These are phyloP conservation scores for Cavia aperea DNA, from an alignment of 2,113 vertebrate genomes.

Conservation along the genomic window DNA sequence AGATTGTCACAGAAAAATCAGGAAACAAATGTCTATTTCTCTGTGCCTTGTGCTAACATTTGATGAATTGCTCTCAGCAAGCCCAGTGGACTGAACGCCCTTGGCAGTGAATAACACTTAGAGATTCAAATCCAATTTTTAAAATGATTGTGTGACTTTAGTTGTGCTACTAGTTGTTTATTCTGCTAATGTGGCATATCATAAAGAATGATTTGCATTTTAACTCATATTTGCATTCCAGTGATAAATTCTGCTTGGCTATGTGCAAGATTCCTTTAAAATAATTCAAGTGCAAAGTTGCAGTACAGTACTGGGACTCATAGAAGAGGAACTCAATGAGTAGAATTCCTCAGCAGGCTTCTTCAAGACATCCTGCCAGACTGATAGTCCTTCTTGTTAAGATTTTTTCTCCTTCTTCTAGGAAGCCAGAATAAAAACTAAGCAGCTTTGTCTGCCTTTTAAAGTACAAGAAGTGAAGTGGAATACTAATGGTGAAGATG, in stretches of 20 bases:
- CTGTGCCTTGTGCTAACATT: background rate
- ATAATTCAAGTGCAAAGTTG: background rate
- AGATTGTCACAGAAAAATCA: background rate
- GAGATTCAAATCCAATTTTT: background rate
- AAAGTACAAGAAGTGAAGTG: background rate
- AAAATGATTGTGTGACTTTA: background rate
- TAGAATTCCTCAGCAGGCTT: background rate
- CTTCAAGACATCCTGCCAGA: background rate
- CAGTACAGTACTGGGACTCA: background rate
- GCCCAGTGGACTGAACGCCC: no score
- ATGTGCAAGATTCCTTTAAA: background rate
- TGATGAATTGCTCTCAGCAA: background rate
- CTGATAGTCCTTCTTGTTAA: background rate
- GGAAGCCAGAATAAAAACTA: constrained; percentile 18
- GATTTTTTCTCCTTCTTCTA: background rate
- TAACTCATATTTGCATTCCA: background rate
- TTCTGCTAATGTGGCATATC: background rate
- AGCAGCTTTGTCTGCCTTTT: background rate
- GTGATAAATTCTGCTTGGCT: background rate
- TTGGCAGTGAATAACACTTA: background rate
- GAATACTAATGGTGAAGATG: background rate
- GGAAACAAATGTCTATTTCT: background rate
- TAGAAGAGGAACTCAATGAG: background rate
- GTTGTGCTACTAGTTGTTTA: background rate
- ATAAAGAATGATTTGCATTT: background rate